Conservation (phyloP, 2,797 vertebrate species). For the Kryptopterus vitreolus region DNA sequence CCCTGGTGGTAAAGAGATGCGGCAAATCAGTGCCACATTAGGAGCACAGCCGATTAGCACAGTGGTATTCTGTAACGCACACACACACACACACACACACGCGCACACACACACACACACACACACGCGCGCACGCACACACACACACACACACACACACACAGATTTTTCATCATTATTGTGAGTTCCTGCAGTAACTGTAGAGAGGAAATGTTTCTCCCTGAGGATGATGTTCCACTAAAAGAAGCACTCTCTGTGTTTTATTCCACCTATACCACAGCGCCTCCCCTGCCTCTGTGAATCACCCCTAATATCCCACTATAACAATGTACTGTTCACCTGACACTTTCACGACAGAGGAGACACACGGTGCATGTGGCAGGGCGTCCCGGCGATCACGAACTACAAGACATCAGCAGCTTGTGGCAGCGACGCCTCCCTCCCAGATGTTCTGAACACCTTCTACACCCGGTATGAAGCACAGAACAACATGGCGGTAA, state of each 20-base stretch:
- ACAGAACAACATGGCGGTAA: too few relatives aligned
- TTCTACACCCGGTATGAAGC: too few relatives aligned
- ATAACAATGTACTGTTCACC: too few relatives aligned
- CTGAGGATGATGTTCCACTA: not conserved
- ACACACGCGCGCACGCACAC: not conserved
- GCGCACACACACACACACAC: not conserved
- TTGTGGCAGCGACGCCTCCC: too few relatives aligned
- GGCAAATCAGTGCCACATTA: conserved; percentile 79
- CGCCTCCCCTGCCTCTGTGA: too few relatives aligned
- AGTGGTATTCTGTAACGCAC: conserved; percentile 59
- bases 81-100: conserved; percentile 48
- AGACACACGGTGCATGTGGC: too few relatives aligned
- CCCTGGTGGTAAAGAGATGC: conserved; percentile 50
- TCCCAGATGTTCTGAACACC: too few relatives aligned
- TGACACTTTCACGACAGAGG: too few relatives aligned
- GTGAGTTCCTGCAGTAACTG: not conserved
- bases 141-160: not conserved
- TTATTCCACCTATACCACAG: not conserved
- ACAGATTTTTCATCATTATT: not conserved
- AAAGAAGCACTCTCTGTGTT: not conserved
- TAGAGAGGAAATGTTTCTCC: not conserved
- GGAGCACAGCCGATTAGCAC: conserved; percentile 77
- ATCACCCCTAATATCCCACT: too few relatives aligned
- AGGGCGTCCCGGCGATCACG: too few relatives aligned
- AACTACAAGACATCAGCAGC: too few relatives aligned